Percentiles rank a stretch among this genome's conserved stretches.
Evolutionary conservation across 2,113 vertebrate genomes (phyloP).

Genomic region (Poeciliopsis prolifica): DNA sequence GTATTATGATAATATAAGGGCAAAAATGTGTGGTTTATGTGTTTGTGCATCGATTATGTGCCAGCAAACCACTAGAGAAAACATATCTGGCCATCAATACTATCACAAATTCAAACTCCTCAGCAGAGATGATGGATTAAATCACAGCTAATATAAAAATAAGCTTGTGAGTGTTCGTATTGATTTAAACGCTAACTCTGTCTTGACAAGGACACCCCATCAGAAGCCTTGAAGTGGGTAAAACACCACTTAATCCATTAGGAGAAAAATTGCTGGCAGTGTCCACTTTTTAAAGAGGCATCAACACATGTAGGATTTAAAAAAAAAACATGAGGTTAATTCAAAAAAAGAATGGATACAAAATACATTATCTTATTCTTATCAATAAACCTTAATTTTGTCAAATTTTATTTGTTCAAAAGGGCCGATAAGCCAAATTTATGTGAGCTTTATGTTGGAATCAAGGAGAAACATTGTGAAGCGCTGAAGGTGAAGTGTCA

Average conservation of each 20-base stretch:
- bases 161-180: conserved; percentile 13
- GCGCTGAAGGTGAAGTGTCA: too few relatives aligned
- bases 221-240: conserved; percentile 9
- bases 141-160: conserved; percentile 33
- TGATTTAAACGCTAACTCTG: conserved; percentile 30
- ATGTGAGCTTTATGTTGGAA: too few relatives aligned
- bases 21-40: conserved; percentile 18
- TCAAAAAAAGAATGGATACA: not conserved
- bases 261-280: conserved; percentile 16
- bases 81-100: conserved; percentile 18
- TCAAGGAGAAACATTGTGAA: too few relatives aligned
- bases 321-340: not conserved
- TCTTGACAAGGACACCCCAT: conserved; percentile 28
- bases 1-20: conserved; percentile 11
- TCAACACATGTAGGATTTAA: not conserved
- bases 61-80: conserved; percentile 24
- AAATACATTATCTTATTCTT: too few relatives aligned
- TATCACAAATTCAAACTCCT: conserved; percentile 16
- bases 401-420: too few relatives aligned
- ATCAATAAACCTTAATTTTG: too few relatives aligned
- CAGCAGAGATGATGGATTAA: conserved; percentile 31
- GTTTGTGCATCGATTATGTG: conserved; percentile 19
- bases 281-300: conserved; percentile 1
- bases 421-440: too few relatives aligned
- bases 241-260: conserved; percentile 14